A percentile compares a stretch with the other conserved stretches of the same genome.
Conservation (phyloP, 2,797 vertebrate genomes). For the Crax fasciolata region DNA sequence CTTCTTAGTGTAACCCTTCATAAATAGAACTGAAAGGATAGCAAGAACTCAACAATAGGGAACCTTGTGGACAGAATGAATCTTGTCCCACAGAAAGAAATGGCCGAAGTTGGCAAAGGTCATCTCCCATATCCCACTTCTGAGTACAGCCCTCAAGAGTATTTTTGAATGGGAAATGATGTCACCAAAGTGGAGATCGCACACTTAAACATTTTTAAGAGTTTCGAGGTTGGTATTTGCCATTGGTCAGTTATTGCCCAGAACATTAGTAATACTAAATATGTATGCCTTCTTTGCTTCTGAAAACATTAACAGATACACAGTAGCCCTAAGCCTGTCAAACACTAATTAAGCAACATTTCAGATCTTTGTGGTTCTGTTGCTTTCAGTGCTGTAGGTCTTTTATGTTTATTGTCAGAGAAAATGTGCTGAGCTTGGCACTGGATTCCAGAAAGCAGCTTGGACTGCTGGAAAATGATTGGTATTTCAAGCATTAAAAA, state of each 20-base stretch:
- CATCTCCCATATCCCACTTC: background rate
- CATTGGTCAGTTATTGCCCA: background rate
- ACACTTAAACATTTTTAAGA: slow-evolving; percentile 5
- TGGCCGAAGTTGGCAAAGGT: background rate
- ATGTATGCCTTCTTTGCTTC: background rate
- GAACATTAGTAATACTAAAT: background rate
- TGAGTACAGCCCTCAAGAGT: background rate
- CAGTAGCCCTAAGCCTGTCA: background rate
- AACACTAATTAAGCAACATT: slow-evolving; percentile 23
- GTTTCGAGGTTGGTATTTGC: background rate
- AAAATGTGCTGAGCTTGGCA: slow-evolving; percentile 23
- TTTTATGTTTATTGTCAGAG: slow-evolving; percentile 30
- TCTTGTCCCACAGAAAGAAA: slow-evolving; percentile 36
- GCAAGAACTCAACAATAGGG: background rate
- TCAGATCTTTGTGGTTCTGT: slow-evolving; percentile 6
- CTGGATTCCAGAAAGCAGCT: background rate
- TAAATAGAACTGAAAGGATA: slow-evolving; percentile 4
- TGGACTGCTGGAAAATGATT: background rate
- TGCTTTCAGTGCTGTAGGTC: background rate
- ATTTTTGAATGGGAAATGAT: slow-evolving; percentile 36
- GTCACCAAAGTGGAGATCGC: background rate
- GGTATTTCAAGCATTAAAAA: background rate
- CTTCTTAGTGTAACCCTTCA: slow-evolving; percentile 49
- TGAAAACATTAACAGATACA: slow-evolving; percentile 27
- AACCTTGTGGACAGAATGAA: slow-evolving; percentile 11